A percentile compares a stretch with the other conserved stretches of the same genome.
phyloP scores from a whole-genome alignment of 2,797 vertebrate genomes.

The Lemur catta region DNA sequence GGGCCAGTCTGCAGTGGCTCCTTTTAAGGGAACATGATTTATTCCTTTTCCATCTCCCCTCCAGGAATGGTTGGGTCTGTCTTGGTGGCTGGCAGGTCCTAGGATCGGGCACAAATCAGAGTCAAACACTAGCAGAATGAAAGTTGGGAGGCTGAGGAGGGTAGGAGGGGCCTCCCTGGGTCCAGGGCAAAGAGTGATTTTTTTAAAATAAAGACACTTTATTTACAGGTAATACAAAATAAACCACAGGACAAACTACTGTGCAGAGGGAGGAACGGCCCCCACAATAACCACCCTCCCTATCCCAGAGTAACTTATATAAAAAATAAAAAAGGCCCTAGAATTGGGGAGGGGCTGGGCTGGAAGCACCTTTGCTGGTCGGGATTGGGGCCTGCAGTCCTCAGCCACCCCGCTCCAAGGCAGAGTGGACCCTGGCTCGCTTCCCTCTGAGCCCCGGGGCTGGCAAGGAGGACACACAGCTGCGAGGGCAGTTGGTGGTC shows the following conservation, averaged over 20 bases:
- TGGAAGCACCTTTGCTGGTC: conserved; percentile 72
- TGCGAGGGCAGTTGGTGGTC: neutral
- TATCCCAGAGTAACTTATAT: conserved; percentile 62
- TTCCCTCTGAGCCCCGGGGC: neutral
- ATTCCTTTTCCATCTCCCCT: neutral
- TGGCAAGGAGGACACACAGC: neutral
- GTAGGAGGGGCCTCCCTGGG: neutral
- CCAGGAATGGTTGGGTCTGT: neutral
- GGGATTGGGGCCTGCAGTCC: neutral
- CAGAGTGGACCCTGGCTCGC: neutral
- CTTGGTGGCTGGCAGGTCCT: neutral
- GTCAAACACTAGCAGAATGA: neutral
- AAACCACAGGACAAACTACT: conserved; percentile 72
- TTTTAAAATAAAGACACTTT: conserved; percentile 78
- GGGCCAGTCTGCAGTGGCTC: neutral
- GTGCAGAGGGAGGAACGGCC: neutral
- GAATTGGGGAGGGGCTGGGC: conserved; percentile 32
- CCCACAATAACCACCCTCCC: conserved; percentile 1
- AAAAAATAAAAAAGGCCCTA: conserved; percentile 73
- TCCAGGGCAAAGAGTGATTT: neutral
- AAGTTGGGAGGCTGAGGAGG: neutral
- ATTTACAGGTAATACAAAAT: conserved; percentile 93
- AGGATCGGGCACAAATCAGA: neutral
- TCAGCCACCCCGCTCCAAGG: neutral
- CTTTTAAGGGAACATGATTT: neutral